phyloP scores from a whole-genome alignment of 2,797 vertebrate genomes.

The Adelosebastes latens region DNA sequence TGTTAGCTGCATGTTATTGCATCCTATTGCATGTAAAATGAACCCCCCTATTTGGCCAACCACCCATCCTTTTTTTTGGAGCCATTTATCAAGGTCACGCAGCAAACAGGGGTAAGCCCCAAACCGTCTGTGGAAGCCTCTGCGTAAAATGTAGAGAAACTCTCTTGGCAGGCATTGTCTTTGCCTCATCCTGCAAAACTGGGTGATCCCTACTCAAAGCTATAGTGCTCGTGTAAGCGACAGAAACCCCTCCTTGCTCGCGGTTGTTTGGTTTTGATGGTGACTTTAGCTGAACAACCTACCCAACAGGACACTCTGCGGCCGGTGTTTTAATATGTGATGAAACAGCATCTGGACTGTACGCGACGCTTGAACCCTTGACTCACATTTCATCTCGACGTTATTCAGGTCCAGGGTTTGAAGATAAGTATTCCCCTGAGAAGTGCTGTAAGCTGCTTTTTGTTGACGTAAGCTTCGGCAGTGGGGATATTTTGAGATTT shows the following conservation, averaged over 20 bases:
- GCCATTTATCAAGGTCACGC: conserved; percentile 14
- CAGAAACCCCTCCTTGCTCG: conserved; percentile 15
- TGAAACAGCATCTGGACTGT: conserved; percentile 50
- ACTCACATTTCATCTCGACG: conserved; percentile 44
- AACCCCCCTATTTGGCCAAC: not conserved
- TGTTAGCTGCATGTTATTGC: not conserved
- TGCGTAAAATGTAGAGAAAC: not conserved
- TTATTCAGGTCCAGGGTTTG: conserved; percentile 44
- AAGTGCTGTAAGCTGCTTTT: conserved; percentile 66
- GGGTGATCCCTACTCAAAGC: conserved; percentile 30
- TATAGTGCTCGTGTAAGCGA: conserved; percentile 34
- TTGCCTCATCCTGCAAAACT: conserved; percentile 43
- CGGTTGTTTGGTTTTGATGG: conserved; percentile 41
- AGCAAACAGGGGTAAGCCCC: conserved; percentile 14
- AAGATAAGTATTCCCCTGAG: conserved; percentile 45
- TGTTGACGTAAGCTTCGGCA: conserved; percentile 51
- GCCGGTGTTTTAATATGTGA: conserved; percentile 35
- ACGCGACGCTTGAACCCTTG: conserved; percentile 31
- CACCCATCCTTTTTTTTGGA: not conserved
- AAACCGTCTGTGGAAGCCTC: conserved; percentile 27
- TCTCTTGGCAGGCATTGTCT: conserved; percentile 33
- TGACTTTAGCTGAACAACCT: conserved; percentile 58
- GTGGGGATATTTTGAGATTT: conserved; percentile 46
- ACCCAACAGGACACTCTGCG: conserved; percentile 25
- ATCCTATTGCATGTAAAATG: not conserved